Base-by-base conservation (phyloP, 2,888 invertebrate genomes). In the Chrysodeixis includens region DNA sequence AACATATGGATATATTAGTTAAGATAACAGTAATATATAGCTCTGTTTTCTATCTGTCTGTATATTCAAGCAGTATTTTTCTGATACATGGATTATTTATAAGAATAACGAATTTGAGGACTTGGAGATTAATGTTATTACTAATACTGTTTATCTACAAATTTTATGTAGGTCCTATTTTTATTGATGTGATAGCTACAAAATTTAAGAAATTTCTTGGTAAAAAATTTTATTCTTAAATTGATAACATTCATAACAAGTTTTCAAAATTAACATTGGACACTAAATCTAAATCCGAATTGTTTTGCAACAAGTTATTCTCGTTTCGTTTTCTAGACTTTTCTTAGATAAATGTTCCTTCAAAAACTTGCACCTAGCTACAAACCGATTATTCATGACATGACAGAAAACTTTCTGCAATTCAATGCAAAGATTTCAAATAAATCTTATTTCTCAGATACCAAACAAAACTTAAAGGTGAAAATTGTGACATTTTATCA, bases 1-100 rank as follows among this genome's bases (percentile, higher is more conserved):
- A 51, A 66, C 55, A 57, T 66, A 67, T 63, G 66, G 53, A 30
- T 53, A 60, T 62, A 62, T 69, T 73, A 70, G 62, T 69, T 77
- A 70, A 79, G 79, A 79, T 79, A 79, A 79, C 68, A 60, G 59
- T 56, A 72, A 79, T 71, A 70, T 69, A 73, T 59, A 40, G 61
- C 66, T 58, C 30, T 57, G 20, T 64, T 20, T 67, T 66, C 63
- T 68, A 7, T 62, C 35, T 58, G 35, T 61, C 58, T 56, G 62
- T n/a, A 56, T 51, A 53, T 60, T 71, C 66, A 66, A 56, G 69
- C 72, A 61, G 69, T 67, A 69, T 65, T 70, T 77, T 57, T 62
- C 55, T 35, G 22, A 8, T 14, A 14, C 4, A 22, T 14, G 20
- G 5, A 6, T 12, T 51, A 22, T 26, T 22, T 52, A 51, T 46